Evolutionary conservation across 1,140 invertebrate species (phyloP).

Genomic region (Dolichoris vasculosae): DNA sequence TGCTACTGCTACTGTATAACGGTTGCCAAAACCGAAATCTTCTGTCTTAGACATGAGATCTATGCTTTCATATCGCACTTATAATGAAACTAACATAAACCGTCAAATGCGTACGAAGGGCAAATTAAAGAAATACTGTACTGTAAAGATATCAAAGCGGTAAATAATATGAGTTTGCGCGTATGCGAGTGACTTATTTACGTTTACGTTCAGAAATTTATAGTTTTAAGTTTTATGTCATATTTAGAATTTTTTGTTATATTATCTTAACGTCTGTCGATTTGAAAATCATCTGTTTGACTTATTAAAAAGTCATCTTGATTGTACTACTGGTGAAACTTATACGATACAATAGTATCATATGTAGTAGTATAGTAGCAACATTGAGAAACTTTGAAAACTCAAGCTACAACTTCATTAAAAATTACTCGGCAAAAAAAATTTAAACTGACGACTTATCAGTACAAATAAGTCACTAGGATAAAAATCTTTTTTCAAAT

Average conservation of each 20-base stretch:
- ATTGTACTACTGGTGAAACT: neutral
- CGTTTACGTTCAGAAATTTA: no score
- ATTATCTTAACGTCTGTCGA: no score
- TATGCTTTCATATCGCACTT: constrained; percentile 3
- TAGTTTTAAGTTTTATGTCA: no score
- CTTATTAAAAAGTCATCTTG: neutral
- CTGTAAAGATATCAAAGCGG: neutral
- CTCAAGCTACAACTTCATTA: neutral
- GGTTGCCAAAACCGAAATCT: neutral
- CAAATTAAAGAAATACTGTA: neutral
- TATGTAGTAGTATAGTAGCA: no score
- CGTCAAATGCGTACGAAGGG: neutral
- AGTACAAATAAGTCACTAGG: neutral
- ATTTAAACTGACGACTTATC: neutral
- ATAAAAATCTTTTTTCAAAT: constrained; percentile 3
- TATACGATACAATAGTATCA: neutral
- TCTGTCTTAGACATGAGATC: neutral
- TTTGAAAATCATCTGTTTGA: no score
- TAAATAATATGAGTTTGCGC: no score
- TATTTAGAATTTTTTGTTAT: no score
- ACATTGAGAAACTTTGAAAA: neutral
- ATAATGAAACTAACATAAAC: neutral
- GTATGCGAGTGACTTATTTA: no score
- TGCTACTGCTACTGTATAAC: neutral
- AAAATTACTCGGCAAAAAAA: neutral